Evolutionary conservation across 2,797 vertebrate genomes (phyloP).

Genomic region (Loris lydekkerianus): DNA sequence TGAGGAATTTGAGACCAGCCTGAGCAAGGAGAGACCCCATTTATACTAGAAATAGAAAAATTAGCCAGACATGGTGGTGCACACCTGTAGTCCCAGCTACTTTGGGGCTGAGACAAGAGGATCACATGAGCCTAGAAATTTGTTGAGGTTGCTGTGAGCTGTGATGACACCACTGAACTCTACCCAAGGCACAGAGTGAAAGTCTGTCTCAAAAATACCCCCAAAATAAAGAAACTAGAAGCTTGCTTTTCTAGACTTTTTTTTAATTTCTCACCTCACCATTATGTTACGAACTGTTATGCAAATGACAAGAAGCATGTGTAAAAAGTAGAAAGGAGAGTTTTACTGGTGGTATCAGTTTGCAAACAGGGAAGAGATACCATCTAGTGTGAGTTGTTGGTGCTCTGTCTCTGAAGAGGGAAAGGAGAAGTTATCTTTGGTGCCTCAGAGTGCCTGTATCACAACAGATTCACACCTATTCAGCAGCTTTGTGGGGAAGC

Average conservation of each 20-base stretch:
- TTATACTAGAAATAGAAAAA: too few species aligned
- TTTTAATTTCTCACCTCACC: neutral
- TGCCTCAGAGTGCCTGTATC: neutral
- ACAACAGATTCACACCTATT: neutral
- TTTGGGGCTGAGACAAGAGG: too few species aligned
- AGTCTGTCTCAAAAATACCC: too few species aligned
- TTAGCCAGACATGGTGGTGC: too few species aligned
- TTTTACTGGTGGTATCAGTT: neutral
- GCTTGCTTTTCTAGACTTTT: neutral
- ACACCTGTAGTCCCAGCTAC: too few species aligned
- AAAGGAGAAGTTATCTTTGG: neutral
- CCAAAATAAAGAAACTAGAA: neutral
- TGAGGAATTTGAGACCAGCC: too few species aligned
- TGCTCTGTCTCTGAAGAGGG: neutral
- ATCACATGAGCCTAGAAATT: too few species aligned
- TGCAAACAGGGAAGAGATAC: neutral
- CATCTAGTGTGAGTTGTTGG: too few species aligned
- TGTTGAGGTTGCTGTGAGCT: too few species aligned
- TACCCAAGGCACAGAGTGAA: too few species aligned
- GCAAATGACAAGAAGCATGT: neutral
- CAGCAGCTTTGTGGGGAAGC: neutral
- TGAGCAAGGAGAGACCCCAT: too few species aligned
- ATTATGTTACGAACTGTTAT: neutral
- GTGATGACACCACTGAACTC: too few species aligned
- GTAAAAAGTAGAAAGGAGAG: neutral